Conservation (phyloP, 1,140 invertebrate species). For the Limonius californicus region DNA sequence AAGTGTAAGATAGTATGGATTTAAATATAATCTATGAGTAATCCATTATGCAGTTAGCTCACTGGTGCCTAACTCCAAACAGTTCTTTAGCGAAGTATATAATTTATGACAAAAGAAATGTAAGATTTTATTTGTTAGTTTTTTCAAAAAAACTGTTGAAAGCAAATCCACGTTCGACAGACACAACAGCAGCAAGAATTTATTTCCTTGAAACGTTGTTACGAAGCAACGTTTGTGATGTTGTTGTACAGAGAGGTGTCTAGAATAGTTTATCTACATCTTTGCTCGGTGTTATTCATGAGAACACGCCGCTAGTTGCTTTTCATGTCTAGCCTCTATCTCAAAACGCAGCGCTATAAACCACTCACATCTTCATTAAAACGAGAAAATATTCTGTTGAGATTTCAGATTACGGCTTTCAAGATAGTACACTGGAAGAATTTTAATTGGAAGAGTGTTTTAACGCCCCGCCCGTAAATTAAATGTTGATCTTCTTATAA, state of each 20-base stretch:
- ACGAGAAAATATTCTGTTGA: not conserved
- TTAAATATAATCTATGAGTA: no score
- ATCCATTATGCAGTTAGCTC: no score
- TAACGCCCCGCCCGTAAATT: not conserved
- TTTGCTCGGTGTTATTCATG: not conserved
- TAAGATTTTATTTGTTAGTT: no score
- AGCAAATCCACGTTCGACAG: no score
- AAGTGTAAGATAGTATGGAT: no score
- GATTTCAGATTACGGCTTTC: not conserved
- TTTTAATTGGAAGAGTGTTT: not conserved
- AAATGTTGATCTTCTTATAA: not conserved
- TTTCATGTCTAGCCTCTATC: not conserved
- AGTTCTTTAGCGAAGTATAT: no score
- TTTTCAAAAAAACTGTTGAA: no score
- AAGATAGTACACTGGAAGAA: not conserved
- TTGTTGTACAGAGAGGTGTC: not conserved
- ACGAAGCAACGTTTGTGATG: not conserved
- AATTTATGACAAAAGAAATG: no score
- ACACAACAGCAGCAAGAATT: no score
- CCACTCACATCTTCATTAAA: constrained; percentile 1
- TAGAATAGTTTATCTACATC: not conserved
- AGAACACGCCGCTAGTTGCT: not conserved
- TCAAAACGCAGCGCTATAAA: not conserved
- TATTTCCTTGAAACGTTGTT: no score
- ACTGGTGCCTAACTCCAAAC: no score